Percentiles rank a stretch among this genome's conserved stretches.
phyloP scores from a whole-genome alignment of 2,888 invertebrate genomes.

The Phoenoteleia sp. region DNA sequence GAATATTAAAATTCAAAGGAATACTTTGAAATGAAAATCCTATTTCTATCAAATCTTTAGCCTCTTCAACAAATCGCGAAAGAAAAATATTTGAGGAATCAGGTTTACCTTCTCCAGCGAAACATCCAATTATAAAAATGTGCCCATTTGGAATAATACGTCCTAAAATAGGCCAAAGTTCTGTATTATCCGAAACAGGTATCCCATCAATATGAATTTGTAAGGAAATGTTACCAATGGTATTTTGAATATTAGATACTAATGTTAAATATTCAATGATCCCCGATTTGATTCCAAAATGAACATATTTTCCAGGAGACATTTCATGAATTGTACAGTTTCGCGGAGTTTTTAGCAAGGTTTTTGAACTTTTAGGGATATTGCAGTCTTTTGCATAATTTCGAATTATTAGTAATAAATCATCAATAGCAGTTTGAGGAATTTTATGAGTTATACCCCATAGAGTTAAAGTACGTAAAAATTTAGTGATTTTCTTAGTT shows the following conservation, averaged over 20 bases:
- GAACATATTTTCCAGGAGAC: neutral
- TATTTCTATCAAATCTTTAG: neutral
- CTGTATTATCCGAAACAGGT: neutral
- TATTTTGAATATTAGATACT: neutral
- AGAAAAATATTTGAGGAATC: neutral
- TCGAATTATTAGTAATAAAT: neutral
- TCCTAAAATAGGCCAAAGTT: slow-evolving; percentile 11
- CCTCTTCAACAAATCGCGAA: neutral
- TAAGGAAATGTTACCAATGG: neutral
- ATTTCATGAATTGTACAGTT: neutral
- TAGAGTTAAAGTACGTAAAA: neutral
- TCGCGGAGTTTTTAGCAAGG: slow-evolving; percentile 14
- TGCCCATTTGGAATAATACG: neutral
- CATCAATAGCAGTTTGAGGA: neutral
- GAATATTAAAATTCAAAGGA: neutral
- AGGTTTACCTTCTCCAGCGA: neutral
- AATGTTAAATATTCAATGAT: neutral
- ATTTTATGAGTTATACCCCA: neutral
- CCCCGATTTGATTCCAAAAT: neutral
- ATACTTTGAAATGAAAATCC: neutral
- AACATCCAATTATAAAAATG: slow-evolving; percentile 6
- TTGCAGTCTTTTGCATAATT: neutral
- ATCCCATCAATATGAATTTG: slow-evolving; percentile 3
- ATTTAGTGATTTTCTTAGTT: neutral
- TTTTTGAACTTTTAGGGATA: neutral